Evolutionary conservation across 1,140 invertebrate genomes (phyloP), one percentile per base, ranked within the genome.

Genomic region (Polypedilum vanderplanki): DNA sequence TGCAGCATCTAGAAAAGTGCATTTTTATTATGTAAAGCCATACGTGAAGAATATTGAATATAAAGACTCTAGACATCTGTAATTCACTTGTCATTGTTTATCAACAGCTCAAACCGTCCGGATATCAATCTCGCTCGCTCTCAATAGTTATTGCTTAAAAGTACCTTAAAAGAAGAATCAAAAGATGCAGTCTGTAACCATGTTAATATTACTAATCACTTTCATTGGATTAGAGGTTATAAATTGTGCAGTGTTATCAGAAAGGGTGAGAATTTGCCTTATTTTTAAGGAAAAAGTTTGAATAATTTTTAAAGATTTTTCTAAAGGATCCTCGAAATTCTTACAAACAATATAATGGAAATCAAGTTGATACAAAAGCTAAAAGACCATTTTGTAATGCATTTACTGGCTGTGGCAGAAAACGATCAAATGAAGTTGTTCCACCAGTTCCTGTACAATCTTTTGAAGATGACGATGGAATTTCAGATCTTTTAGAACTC

Each of bases 301-400:
- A n/a, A 57, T 57, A 57, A 17, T 17, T 57, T 57, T 57, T 17
- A 17, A 15, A 57, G 10, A 57, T 17, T 15, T 20, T 18, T 7
- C 7, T 20, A 0, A 3, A 70, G 65, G 65, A 70, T 20, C 65
- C 65, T 0, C 15, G 65, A 7, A 22, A 22, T 9, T 57, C n/a
- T n/a, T 18, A 70, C 18, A 70, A 70, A 7, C 65, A 70, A 20
- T 70, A 8, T 18, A 70, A 8, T 18, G 18, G 15, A 18, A 70
- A 70, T 70, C 65, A 70, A 70, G 10, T 70, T 0, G 65, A 70
- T 18, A 70, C 65, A 22, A 70, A 70, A 70, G 65, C 65, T 8
- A 91, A 90, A 78, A 83, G 89, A 78, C 89, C 89, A 4, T 90
- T 90, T 80, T 90, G 89, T 79, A 91, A 91, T 78, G 89, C 89